These are phyloP conservation scores for Hippoglossus stenolepis DNA, from an alignment of 2,113 vertebrate species.

Conservation along the genomic window DNA sequence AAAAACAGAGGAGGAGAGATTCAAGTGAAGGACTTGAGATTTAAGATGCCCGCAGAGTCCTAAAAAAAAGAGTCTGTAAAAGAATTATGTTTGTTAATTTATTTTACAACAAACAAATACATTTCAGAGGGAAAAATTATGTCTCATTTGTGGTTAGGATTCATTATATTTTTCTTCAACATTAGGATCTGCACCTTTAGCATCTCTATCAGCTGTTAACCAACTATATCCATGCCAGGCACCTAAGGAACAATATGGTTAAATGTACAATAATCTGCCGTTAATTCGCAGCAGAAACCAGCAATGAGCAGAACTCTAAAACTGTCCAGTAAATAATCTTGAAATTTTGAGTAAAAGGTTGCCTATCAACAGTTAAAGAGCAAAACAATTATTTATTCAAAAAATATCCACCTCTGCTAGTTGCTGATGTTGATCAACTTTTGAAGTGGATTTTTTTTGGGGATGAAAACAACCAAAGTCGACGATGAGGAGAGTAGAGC, in stretches of 20 bases:
- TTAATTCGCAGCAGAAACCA: too few species aligned
- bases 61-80: conserved; percentile 22
- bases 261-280: background rate
- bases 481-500: too few species aligned
- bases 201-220: background rate
- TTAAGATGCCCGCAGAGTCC: conserved; percentile 21
- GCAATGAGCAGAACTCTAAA: too few species aligned
- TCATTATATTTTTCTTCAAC: background rate
- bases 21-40: conserved; percentile 25
- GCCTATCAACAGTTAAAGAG: too few species aligned
- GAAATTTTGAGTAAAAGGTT: too few species aligned
- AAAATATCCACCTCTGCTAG: too few species aligned
- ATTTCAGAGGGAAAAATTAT: background rate
- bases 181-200: background rate
- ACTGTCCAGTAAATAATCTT: too few species aligned
- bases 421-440: too few species aligned
- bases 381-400: too few species aligned
- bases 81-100: background rate
- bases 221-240: background rate
- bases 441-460: too few species aligned
- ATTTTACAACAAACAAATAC: background rate
- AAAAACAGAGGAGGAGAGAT: conserved; percentile 60
- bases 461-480: too few species aligned
- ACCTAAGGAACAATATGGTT: background rate
- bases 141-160: background rate